Conservation (phyloP, 2,797 vertebrate genomes). For the Acrossocheilus wenchowensis region DNA sequence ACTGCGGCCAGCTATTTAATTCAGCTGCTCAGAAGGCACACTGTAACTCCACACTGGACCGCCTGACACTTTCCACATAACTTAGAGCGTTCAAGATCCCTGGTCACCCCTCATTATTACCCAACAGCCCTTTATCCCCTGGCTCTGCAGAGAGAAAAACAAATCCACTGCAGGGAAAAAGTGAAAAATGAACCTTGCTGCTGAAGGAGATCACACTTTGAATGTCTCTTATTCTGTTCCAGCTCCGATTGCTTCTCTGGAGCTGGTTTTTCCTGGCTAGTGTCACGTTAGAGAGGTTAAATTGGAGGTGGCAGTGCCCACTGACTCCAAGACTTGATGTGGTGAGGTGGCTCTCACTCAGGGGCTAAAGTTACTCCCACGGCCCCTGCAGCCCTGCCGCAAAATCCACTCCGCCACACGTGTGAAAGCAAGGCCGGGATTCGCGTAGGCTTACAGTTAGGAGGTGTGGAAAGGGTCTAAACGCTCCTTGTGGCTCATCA, state of each 20-base stretch:
- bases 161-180: constrained; percentile 52
- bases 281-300: constrained; percentile 58
- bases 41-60: constrained; percentile 49
- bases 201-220: constrained; percentile 50
- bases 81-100: constrained; percentile 42
- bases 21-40: constrained; percentile 48
- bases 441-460: constrained; percentile 62
- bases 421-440: constrained; percentile 62
- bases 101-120: constrained; percentile 52
- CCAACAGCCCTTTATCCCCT: constrained; percentile 41
- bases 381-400: constrained; percentile 37
- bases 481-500: constrained; percentile 61
- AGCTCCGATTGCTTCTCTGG: constrained; percentile 42
- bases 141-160: constrained; percentile 54
- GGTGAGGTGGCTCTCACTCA: constrained; percentile 54
- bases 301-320: constrained; percentile 60
- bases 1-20: constrained; percentile 51
- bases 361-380: constrained; percentile 58
- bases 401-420: constrained; percentile 42
- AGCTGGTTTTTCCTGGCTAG: constrained; percentile 54
- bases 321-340: constrained; percentile 61
- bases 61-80: constrained; percentile 55
- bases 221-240: constrained; percentile 48
- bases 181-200: constrained; percentile 46
- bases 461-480: constrained; percentile 66